A percentile compares a stretch with the other conserved stretches of the same genome.
phyloP scores from a whole-genome alignment of 2,888 invertebrate genomes.

The Marronus borbonicus region DNA sequence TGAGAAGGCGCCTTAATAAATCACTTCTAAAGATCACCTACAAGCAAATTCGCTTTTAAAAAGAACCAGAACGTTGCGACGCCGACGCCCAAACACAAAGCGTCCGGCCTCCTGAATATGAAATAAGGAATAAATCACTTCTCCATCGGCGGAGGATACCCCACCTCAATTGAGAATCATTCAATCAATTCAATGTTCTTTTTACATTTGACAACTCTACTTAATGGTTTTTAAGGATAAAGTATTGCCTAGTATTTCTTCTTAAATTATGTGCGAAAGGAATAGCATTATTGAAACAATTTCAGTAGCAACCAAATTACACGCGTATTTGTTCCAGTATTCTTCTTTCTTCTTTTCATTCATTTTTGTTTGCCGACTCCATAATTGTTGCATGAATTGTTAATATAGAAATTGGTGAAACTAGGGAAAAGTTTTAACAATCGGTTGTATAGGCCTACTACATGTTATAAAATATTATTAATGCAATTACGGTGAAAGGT shows the following conservation, averaged over 20 bases:
- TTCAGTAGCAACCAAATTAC: too few species aligned
- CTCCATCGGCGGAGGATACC: conserved; percentile 58
- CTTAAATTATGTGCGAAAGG: background rate
- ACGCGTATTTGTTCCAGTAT: too few species aligned
- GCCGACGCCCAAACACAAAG: conserved; percentile 59
- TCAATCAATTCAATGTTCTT: conserved; percentile 59
- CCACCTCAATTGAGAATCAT: conserved; percentile 57
- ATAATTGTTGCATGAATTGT: too few species aligned
- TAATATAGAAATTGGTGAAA: too few species aligned
- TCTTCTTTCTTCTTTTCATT: too few species aligned
- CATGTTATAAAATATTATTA: too few species aligned
- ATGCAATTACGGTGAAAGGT: too few species aligned
- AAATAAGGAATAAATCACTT: conserved; percentile 62
- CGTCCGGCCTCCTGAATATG: conserved; percentile 60
- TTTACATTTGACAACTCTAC: conserved; percentile 53
- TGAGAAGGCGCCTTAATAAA: conserved; percentile 62
- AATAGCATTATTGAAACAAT: too few species aligned
- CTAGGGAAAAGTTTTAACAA: too few species aligned
- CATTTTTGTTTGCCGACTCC: too few species aligned
- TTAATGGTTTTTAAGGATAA: conserved; percentile 51
- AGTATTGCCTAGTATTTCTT: conserved; percentile 25
- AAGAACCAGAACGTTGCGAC: conserved; percentile 58
- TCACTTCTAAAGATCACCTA: conserved; percentile 64
- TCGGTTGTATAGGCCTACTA: too few species aligned
- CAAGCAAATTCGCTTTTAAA: conserved; percentile 64